A percentile compares a stretch with the other conserved stretches of the same genome.
phyloP scores from a whole-genome alignment of 2,888 invertebrate genomes.

The Lycia hirtaria region DNA sequence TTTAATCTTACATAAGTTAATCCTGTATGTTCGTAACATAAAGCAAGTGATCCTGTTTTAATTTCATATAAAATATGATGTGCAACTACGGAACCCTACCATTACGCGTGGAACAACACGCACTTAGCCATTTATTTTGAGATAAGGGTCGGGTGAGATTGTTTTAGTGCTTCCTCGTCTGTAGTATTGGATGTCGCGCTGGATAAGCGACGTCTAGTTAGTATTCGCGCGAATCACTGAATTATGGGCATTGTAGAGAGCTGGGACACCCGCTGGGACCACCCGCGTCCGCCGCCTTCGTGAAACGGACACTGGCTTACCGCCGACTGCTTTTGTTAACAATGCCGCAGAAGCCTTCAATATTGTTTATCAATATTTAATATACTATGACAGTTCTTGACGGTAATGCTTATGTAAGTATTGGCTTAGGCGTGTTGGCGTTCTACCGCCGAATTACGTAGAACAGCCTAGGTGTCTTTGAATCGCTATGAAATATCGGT shows the following conservation, averaged over 20 bases:
- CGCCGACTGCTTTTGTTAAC: conserved; percentile 39
- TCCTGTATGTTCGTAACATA: no score
- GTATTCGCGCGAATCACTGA: conserved; percentile 79
- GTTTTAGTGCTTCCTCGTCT: conserved; percentile 72
- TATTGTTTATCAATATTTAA: conserved; percentile 13
- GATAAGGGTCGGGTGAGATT: conserved; percentile 59
- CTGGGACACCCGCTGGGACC: conserved; percentile 77
- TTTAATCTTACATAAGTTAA: no score
- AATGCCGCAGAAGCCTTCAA: conserved; percentile 34
- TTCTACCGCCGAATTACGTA: not conserved
- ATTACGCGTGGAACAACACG: no score
- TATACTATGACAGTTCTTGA: not conserved
- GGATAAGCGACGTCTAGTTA: conserved; percentile 70
- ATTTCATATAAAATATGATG: no score
- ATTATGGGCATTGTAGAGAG: conserved; percentile 76
- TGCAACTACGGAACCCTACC: no score
- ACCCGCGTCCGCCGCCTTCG: conserved; percentile 65
- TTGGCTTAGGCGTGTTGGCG: not conserved
- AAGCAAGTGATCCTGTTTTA: no score
- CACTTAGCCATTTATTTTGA: no score
- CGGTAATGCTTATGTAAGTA: not conserved
- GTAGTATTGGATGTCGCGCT: conserved; percentile 69
- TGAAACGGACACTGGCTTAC: conserved; percentile 48
- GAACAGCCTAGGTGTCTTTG: no score
- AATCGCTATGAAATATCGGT: no score